Base-by-base conservation (phyloP, 2,888 invertebrate species). In the Exephanes ischioxanthus region DNA sequence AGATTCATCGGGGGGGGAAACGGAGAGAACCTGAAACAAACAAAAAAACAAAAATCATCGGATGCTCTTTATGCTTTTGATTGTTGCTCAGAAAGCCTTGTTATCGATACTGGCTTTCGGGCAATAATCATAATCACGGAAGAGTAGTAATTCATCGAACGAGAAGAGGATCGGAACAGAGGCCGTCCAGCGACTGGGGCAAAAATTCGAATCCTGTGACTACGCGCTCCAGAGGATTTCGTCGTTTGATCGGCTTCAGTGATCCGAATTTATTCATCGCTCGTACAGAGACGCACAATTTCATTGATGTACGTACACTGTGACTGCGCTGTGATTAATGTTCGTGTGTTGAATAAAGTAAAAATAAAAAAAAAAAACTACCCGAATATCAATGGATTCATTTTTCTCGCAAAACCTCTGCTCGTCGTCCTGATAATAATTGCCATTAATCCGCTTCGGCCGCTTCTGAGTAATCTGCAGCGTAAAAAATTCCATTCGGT, bases 61-160 rank as follows among this genome's bases (percentile, higher is more conserved):
- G 11, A 87, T 87, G 86, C 93, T 93, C 94, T 94, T 94, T 92
- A 94, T 94, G 94, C 91, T 94, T 94, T 94, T 94, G 94, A 94
- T 94, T 94, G 94, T 94, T 94, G 94, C 94, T 94, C 94, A 94
- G 94, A 94, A 94, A 94, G 94, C 94, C 94, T 92, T 93, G 93
- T 87, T 89, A 72, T 85, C 83, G 87, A 92, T 92, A 93, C 77
- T 91, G 94, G 94, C 94, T 94, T 94, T 94, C 94, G 94, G 94
- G 94, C 93, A 93, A 93, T 94, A 94, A 94, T 94, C 94, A 94
- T 93, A 93, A 94, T 92, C 94, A 94, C 92, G 90, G 90, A 92
- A 94, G 94, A 92, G 93, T 88, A 89, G 86, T 85, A 72, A 79
- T 76, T 86, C 91, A 85, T 80, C 92, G 71, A 76, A 58, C 55